These are phyloP conservation scores for Acromyrmex heyeri DNA, from an alignment of 1,140 invertebrate species.

Conservation along the genomic window DNA sequence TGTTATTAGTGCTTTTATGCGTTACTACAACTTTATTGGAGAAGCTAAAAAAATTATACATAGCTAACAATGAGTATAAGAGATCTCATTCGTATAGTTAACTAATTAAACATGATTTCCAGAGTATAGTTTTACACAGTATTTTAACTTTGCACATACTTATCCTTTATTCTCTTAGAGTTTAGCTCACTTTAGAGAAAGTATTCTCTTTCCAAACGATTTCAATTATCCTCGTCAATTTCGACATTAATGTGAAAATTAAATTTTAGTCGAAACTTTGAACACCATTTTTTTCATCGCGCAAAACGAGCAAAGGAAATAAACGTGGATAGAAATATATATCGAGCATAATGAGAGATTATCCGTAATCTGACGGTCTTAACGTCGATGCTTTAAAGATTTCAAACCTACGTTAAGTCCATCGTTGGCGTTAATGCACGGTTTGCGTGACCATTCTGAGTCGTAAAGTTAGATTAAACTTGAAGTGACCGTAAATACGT, in stretches of 20 bases:
- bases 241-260: constrained; percentile 15
- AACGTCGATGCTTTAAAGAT: constrained; percentile 43
- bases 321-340: constrained; percentile 46
- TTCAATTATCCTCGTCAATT: neutral
- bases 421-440: constrained; percentile 37
- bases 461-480: constrained; percentile 18
- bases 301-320: neutral
- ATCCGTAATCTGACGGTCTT: constrained; percentile 21
- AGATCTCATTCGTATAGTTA: neutral
- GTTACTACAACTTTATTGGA: neutral
- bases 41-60: constrained; percentile 1
- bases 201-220: neutral
- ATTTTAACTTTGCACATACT: constrained; percentile 30
- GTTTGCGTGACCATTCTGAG: constrained; percentile 24
- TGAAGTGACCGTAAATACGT: constrained; percentile 28
- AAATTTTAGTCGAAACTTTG: constrained; percentile 13
- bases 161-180: constrained; percentile 3
- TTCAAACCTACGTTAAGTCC: constrained; percentile 30
- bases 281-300: neutral
- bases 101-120: constrained; percentile 13
- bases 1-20: constrained; percentile 24
- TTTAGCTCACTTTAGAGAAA: neutral
- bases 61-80: neutral
- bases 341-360: constrained; percentile 17
- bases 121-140: neutral